Conservation (phyloP, 2,888 invertebrate genomes). For the Drymonia ruficornis region DNA sequence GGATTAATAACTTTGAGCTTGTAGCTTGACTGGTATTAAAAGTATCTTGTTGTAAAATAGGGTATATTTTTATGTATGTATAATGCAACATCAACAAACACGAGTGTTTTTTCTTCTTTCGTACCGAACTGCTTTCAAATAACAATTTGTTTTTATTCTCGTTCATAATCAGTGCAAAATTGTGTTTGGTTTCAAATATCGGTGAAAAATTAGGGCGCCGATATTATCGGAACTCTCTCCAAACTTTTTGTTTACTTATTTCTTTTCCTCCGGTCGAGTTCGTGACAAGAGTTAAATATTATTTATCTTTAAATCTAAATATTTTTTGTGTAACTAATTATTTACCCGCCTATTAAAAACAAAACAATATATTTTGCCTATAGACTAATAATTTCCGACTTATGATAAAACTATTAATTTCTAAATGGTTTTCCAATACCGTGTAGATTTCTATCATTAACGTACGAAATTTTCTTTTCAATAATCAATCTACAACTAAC, state of each 20-base stretch:
- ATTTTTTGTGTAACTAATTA: no score
- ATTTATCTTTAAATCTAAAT: conserved; percentile 1
- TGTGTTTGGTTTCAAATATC: background rate
- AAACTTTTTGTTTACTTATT: background rate
- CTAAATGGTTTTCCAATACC: conserved; percentile 35
- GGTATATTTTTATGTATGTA: no score
- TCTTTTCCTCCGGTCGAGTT: background rate
- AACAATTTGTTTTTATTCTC: background rate
- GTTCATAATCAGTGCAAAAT: background rate
- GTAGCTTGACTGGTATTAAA: no score
- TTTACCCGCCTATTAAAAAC: no score
- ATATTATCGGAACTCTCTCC: background rate
- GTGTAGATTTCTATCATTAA: conserved; percentile 34
- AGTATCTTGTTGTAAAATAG: no score
- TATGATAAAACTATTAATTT: background rate
- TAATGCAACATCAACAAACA: no score
- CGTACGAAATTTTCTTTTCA: conserved; percentile 31
- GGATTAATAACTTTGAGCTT: no score
- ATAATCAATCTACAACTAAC: conserved; percentile 16
- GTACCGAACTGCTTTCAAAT: background rate
- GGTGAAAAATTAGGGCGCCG: background rate
- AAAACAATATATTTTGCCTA: no score
- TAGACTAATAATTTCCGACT: background rate
- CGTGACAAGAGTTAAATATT: background rate
- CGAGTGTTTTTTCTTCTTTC: background rate